Base-by-base conservation (phyloP, 2,113 vertebrate species). In the Geothlypis trichas region DNA sequence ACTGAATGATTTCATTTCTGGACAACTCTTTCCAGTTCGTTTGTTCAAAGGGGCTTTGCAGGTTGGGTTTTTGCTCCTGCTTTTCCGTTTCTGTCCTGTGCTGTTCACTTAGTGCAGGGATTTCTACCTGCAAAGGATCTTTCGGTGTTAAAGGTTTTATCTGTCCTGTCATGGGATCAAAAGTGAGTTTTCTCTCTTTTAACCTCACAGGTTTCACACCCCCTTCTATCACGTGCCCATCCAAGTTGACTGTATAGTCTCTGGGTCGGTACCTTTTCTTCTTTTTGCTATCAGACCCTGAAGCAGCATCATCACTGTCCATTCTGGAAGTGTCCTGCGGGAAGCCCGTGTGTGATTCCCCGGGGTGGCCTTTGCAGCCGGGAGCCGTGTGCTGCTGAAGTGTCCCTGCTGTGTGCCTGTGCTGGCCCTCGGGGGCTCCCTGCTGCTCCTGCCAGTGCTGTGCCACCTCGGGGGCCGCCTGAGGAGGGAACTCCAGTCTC, bases 11-110 rank as follows among this genome's bases (percentile, higher is more conserved):
- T 97, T 99, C 98, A 0, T 98, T 99, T 94, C 98, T 98, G 7
- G 99, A 99, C 87, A 99, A 96, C 84, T 99, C 99, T 96, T 99
- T 99, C 98, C 99, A 99, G 98, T 99, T 99, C 31, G 98, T 99
- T 97, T 99, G 99, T 97, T 99, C 98, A 88, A 99, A 98, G 67
- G 98, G 98, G 96, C 98, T 99, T 95, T 98, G 98, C 88, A 98
- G 96, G 92, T 96, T 96, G 76, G 98, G 95, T 67, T 98, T 97
- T 75, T 97, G 97, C 96, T 98, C 98, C 69, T 97, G 98, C 95
- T 98, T 98, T 46, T 97, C 97, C 30, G 84, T 97, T 91, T 98
- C 99, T 97, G 98, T 99, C 98, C 99, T 98, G 93, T 97, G 98
- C 85, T 96, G 96, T 81, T 99, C 98, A 9, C 94, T 88, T 42